A percentile compares a stretch with the other conserved stretches of the same genome.
These are phyloP conservation scores for Drosophila tanythrix DNA, from an alignment of 2,888 invertebrate genomes.

Conservation along the genomic window DNA sequence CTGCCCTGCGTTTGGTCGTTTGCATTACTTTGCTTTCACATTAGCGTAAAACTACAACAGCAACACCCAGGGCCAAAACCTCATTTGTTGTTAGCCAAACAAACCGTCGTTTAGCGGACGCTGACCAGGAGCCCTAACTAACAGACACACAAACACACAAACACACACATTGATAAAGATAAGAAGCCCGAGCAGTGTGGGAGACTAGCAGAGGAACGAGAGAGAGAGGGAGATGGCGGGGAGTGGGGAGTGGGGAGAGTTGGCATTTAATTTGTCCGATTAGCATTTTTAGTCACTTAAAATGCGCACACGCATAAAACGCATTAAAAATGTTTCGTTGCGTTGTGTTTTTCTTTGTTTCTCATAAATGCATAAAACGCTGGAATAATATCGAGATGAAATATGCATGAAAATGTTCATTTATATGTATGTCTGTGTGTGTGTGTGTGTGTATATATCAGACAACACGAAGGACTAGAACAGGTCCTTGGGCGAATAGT, in stretches of 20 bases:
- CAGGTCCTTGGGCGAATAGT: not conserved
- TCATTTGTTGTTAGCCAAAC: conserved; percentile 63
- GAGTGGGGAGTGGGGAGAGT: not conserved
- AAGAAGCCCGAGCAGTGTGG: conserved; percentile 2
- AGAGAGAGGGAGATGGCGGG: not conserved
- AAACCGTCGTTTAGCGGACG: conserved; percentile 72
- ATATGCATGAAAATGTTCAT: conserved; percentile 53
- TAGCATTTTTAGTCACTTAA: conserved; percentile 77
- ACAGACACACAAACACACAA: conserved; percentile 4
- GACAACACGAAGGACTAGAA: conserved; percentile 36
- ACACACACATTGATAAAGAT: conserved; percentile 11
- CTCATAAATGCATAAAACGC: conserved; percentile 50
- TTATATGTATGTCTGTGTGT: conserved; percentile 12
- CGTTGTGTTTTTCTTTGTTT: conserved; percentile 14
- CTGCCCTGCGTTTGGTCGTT: conserved; percentile 11
- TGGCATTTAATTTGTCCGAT: conserved; percentile 78
- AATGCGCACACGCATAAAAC: conserved; percentile 80
- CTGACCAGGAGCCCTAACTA: conserved; percentile 24
- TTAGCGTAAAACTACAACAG: conserved; percentile 54
- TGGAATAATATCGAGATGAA: conserved; percentile 53
- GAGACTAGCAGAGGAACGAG: not conserved
- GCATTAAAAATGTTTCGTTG: conserved; percentile 72
- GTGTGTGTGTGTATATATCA: conserved; percentile 21
- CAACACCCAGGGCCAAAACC: conserved; percentile 21
- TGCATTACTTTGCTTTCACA: conserved; percentile 49